These are phyloP conservation scores for Lipotes vexillifer DNA, from an alignment of 2,113 vertebrate genomes.

Conservation along the genomic window DNA sequence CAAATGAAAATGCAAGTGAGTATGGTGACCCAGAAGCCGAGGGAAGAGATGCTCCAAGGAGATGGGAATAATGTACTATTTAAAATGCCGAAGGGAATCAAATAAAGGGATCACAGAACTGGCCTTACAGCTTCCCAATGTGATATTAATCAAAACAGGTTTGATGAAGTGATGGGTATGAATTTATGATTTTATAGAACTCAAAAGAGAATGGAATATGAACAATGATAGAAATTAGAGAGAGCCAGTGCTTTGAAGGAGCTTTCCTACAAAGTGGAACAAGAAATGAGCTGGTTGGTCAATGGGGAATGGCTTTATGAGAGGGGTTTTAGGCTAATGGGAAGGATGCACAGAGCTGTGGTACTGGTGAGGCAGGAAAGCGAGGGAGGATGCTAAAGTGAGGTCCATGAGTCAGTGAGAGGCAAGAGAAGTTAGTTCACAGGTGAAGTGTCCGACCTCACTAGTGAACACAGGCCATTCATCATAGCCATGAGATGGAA, in stretches of 20 bases:
- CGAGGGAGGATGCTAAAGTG: background rate
- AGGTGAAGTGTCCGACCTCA: background rate
- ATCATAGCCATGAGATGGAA: background rate
- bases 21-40: background rate
- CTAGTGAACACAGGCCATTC: background rate
- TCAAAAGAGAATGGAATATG: background rate
- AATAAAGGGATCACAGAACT: background rate
- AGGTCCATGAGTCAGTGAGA: background rate
- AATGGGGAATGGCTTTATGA: background rate
- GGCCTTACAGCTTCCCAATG: background rate
- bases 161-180: background rate
- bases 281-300: background rate
- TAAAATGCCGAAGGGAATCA: background rate
- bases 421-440: background rate
- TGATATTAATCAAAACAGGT: background rate
- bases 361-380: accelerated
- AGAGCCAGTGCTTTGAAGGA: background rate
- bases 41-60: background rate
- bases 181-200: background rate
- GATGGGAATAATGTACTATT: accelerated
- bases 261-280: background rate
- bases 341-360: accelerated
- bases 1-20: background rate
- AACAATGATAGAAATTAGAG: background rate
- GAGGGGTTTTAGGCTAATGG: too few species aligned